A percentile compares a stretch with the other conserved stretches of the same genome.
These are phyloP conservation scores for Geotrupes spiniger DNA, from an alignment of 2,888 invertebrate genomes.

Conservation along the genomic window DNA sequence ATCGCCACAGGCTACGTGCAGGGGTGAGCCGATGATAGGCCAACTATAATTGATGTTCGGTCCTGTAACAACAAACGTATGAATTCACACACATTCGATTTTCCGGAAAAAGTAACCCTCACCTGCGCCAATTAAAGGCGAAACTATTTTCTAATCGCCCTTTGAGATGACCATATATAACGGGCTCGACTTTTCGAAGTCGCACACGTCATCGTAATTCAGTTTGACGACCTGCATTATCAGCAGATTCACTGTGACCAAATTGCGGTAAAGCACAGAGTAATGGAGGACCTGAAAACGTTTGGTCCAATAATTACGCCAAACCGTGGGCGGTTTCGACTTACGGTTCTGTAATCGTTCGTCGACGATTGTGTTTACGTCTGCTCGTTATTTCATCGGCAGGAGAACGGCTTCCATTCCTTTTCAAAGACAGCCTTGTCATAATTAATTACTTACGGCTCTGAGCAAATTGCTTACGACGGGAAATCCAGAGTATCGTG, in stretches of 20 bases:
- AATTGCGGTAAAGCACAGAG: slow-evolving; percentile 76
- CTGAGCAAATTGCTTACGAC: no score
- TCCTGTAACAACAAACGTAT: slow-evolving; percentile 55
- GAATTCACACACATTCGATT: no score
- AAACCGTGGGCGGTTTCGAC: slow-evolving; percentile 17
- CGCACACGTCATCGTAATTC: slow-evolving; percentile 58
- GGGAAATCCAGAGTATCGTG: no score
- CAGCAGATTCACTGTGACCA: slow-evolving; percentile 72
- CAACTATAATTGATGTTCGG: slow-evolving; percentile 77
- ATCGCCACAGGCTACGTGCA: slow-evolving; percentile 81
- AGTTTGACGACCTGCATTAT: slow-evolving; percentile 79
- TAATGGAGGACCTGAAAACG: slow-evolving; percentile 72
- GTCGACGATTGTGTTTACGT: slow-evolving; percentile 82
- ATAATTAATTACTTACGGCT: no score
- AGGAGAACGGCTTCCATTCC: slow-evolving; percentile 74
- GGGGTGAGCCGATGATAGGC: slow-evolving; percentile 76
- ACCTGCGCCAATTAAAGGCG: slow-evolving; percentile 70
- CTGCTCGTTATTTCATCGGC: slow-evolving; percentile 76
- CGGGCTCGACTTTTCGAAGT: slow-evolving; percentile 65
- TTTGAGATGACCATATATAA: slow-evolving; percentile 82
- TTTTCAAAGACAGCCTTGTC: no score
- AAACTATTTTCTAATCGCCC: slow-evolving; percentile 71
- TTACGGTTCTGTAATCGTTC: slow-evolving; percentile 78
- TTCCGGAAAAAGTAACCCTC: no score
- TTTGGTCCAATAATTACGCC: no score